phyloP scores from a whole-genome alignment of 1,140 invertebrate genomes.

The Leptinotarsa texana region DNA sequence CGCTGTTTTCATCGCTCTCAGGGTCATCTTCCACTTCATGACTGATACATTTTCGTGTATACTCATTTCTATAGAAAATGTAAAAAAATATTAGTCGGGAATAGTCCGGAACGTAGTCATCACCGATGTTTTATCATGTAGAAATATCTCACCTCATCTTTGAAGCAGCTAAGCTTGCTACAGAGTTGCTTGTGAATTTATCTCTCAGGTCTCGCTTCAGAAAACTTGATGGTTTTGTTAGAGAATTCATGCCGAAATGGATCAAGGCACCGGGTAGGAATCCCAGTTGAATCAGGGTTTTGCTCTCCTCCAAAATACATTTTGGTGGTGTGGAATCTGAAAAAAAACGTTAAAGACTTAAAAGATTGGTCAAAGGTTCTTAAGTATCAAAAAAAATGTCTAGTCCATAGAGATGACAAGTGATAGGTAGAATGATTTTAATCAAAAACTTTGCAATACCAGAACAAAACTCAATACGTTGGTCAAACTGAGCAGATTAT shows the following conservation, averaged over 20 bases:
- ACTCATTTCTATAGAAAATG: conserved; percentile 41
- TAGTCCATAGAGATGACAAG: too few relatives aligned
- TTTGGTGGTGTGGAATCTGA: conserved; percentile 78
- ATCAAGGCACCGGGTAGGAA: conserved; percentile 77
- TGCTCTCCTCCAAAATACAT: conserved; percentile 61
- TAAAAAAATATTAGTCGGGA: background rate
- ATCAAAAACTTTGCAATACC: too few relatives aligned
- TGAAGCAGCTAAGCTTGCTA: conserved; percentile 55
- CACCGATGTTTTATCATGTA: too few relatives aligned
- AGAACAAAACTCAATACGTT: too few relatives aligned
- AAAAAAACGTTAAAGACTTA: conserved; percentile 43
- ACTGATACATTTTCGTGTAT: conserved; percentile 33
- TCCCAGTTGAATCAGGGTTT: conserved; percentile 67
- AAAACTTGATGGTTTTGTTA: conserved; percentile 35
- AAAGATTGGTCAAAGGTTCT: background rate
- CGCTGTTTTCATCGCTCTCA: conserved; percentile 9
- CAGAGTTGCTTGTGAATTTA: conserved; percentile 57
- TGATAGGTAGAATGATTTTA: too few relatives aligned
- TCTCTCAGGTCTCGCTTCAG: conserved; percentile 56
- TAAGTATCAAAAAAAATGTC: background rate
- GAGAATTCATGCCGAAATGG: conserved; percentile 65
- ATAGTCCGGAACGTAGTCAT: too few relatives aligned
- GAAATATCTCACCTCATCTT: conserved; percentile 54
- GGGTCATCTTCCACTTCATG: conserved; percentile 29
- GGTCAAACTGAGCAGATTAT: too few relatives aligned